Conservation (phyloP, 2,888 invertebrate genomes). For the Mactromeris polynyma region DNA sequence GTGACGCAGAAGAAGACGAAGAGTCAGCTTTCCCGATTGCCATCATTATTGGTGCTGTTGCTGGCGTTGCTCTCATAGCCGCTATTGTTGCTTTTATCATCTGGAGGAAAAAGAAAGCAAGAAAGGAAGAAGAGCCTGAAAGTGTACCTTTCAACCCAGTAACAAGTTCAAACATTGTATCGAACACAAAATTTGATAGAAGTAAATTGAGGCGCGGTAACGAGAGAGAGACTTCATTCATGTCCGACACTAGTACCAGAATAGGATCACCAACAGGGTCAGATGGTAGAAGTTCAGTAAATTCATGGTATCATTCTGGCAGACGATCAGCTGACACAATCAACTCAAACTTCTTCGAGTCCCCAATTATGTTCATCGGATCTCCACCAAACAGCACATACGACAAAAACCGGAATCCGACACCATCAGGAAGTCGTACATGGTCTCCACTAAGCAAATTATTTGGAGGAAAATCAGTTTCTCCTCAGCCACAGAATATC, state of each 20-base stretch:
- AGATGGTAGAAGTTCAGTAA: conserved; percentile 16
- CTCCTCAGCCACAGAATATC: conserved; percentile 20
- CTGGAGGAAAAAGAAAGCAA: conserved; percentile 43
- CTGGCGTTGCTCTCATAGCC: conserved; percentile 29
- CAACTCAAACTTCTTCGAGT: conserved; percentile 41
- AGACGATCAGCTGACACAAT: conserved; percentile 17
- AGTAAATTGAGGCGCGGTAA: not conserved
- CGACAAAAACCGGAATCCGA: conserved; percentile 29
- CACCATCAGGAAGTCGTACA: conserved; percentile 7
- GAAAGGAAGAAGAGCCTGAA: conserved; percentile 18
- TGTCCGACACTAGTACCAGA: not conserved
- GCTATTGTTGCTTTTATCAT: not conserved
- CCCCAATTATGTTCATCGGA: conserved; percentile 31
- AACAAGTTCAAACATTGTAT: not conserved
- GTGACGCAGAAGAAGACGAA: conserved; percentile 27
- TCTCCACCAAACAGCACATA: conserved; percentile 24
- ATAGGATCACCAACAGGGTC: conserved; percentile 32
- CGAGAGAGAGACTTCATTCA: conserved; percentile 33
- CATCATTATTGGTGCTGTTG: conserved; percentile 11
- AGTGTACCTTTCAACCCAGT: conserved; percentile 6
- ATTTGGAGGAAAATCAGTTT: conserved; percentile 24
- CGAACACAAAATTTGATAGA: not conserved
- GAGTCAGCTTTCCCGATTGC: not conserved
- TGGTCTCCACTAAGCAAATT: conserved; percentile 18
- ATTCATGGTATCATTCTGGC: conserved; percentile 12